A percentile compares a stretch with the other conserved stretches of the same genome.
Conservation (phyloP, 2,888 invertebrate species). For the Eristalis tenax region DNA sequence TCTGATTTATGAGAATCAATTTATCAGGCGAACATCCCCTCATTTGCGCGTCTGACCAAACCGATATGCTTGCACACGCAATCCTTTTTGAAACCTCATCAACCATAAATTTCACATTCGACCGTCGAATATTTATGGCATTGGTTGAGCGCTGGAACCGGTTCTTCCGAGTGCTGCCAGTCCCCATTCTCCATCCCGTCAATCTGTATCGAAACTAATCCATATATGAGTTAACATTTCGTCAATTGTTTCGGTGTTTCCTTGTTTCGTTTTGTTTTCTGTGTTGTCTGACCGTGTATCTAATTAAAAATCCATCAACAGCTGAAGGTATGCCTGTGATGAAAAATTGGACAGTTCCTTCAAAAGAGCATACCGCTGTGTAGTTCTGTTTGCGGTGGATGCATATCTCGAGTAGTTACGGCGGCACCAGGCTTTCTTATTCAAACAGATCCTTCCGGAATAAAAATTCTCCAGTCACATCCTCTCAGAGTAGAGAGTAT, state of each 20-base stretch:
- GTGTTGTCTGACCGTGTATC: background rate
- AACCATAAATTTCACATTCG: slow-evolving; percentile 61
- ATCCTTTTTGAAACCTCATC: slow-evolving; percentile 60
- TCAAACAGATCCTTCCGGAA: slow-evolving; percentile 59
- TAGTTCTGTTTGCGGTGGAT: background rate
- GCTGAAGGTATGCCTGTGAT: slow-evolving; percentile 43
- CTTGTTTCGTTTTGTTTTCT: slow-evolving; percentile 5
- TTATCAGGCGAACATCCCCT: slow-evolving; percentile 56
- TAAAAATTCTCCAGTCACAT: slow-evolving; percentile 3
- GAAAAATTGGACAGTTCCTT: slow-evolving; percentile 32
- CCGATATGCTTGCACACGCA: slow-evolving; percentile 40
- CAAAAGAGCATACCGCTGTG: background rate
- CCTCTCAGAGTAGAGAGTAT: background rate
- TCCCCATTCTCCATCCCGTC: slow-evolving; percentile 35
- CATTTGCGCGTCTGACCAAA: slow-evolving; percentile 6
- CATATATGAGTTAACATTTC: slow-evolving; percentile 54
- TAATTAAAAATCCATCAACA: slow-evolving; percentile 67
- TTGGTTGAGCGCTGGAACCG: slow-evolving; percentile 12
- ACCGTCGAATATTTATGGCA: slow-evolving; percentile 48
- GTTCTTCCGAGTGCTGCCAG: slow-evolving; percentile 1
- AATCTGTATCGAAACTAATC: slow-evolving; percentile 68
- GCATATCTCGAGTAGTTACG: background rate
- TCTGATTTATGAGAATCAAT: slow-evolving; percentile 60
- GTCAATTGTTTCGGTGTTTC: slow-evolving; percentile 40
- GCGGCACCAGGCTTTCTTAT: slow-evolving; percentile 23